Evolutionary conservation across 1,140 invertebrate genomes (phyloP), one percentile per base, ranked within the genome.

Genomic region (Neodiprion pinetum): DNA sequence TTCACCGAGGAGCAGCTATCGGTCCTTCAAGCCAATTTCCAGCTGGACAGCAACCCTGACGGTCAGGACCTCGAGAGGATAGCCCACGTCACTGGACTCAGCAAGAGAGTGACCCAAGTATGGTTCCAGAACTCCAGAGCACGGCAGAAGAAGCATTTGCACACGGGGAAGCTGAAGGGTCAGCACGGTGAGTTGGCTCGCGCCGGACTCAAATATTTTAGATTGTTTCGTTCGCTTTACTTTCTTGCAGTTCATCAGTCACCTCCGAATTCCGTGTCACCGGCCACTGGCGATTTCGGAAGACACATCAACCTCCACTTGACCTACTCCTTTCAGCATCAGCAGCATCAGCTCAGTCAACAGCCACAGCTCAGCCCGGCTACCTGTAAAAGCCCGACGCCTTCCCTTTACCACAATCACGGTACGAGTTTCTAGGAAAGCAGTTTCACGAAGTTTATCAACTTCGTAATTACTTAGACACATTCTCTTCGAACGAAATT

Each of bases 1-100:
- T 99, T 99, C 90, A 98, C 97, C 7, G 98, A 99, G 85, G 98
- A 99, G 83, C 98, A 99, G 84, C 90, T 99, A 53, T 96, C 97
- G 83, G 95, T 99, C 28, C 91, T 99, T 9, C 98, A 99, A 87
- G 97, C 97, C 9, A 99, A 99, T 88, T 99, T 99, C 88, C 95
- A 98, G 87, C 89, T 98, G 81, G 98, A 99, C 87, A 98, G 97
- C 75, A 99, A 99, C 90, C 98, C 98, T 1, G 98, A 99, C 89
- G 98, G 98, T 0, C 97, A 99, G 86, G 98, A 99, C 86, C 90
- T 99, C 81, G 98, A 99, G 89, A 90, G 97, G 75, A 99, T 99
- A 82, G 98, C 98, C 0, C 96, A 97, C 80, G 95, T 98, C 74
- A 99, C 98, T n/a, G 97, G 97, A 2, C 92, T 99, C 9, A 98